These are phyloP conservation scores for Drosophila takahashii DNA, from an alignment of 1,140 invertebrate genomes.

Conservation along the genomic window DNA sequence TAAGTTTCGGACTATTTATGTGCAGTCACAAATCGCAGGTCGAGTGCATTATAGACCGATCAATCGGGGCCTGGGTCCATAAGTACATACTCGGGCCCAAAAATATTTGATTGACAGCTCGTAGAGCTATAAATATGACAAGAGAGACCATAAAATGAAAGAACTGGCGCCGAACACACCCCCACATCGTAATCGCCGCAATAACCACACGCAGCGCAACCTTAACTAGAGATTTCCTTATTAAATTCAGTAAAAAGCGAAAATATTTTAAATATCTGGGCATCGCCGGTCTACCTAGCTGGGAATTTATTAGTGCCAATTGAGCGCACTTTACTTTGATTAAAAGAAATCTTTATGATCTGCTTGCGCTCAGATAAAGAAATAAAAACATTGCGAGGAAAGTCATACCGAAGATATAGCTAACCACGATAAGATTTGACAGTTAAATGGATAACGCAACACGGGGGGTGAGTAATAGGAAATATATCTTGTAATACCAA, in stretches of 20 bases:
- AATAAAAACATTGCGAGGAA: conserved; percentile 14
- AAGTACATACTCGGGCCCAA: conserved; percentile 12
- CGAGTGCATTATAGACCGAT: conserved; percentile 47
- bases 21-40: conserved; percentile 47
- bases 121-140: conserved; percentile 36
- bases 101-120: conserved; percentile 52
- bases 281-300: conserved; percentile 26
- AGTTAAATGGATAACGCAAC: neutral
- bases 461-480: conserved; percentile 2
- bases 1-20: conserved; percentile 40
- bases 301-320: conserved; percentile 68
- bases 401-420: conserved; percentile 24
- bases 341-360: conserved; percentile 72
- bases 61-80: conserved; percentile 18
- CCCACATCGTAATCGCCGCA: conserved; percentile 3
- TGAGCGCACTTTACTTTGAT: conserved; percentile 73
- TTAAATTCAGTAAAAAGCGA: conserved; percentile 67
- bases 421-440: conserved; percentile 35
- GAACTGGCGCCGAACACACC: conserved; percentile 18
- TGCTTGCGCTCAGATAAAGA: conserved; percentile 47
- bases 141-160: conserved; percentile 20
- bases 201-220: conserved; percentile 26
- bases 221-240: conserved; percentile 78
- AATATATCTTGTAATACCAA: neutral
- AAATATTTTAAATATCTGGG: conserved; percentile 50